Conservation (phyloP, 2,888 invertebrate genomes). For the Lumbricus terrestris region DNA sequence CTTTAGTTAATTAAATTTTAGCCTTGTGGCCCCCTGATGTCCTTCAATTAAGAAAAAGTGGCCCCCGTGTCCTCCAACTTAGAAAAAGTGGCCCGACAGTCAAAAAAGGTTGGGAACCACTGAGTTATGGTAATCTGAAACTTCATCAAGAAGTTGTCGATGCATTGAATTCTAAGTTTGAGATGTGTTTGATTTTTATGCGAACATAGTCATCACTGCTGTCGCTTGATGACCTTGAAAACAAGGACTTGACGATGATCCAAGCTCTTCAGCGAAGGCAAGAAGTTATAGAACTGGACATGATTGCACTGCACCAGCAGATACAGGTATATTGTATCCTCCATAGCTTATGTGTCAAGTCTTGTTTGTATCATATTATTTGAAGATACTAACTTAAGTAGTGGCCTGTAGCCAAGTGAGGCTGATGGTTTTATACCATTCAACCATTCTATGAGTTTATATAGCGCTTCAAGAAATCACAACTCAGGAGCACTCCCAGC, state of each 20-base stretch:
- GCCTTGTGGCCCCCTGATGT: no score
- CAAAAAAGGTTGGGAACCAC: no score
- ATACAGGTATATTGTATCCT: conserved; percentile 64
- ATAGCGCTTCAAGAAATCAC: no score
- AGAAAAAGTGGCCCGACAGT: no score
- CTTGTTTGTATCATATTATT: not conserved
- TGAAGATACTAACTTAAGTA: not conserved
- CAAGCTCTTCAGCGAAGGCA: conserved; percentile 82
- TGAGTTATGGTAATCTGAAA: no score
- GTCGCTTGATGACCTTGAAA: conserved; percentile 79
- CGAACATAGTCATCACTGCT: conserved; percentile 71
- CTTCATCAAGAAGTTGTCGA: not conserved
- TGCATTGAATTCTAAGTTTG: not conserved
- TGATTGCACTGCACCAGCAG: conserved; percentile 61
- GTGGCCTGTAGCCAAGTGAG: no score
- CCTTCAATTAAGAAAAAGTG: no score
- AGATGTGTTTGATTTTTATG: not conserved
- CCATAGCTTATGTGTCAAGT: not conserved
- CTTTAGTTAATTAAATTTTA: no score
- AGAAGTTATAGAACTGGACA: conserved; percentile 85
- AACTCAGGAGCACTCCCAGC: no score
- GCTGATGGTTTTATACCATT: no score
- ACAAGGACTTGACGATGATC: conserved; percentile 79
- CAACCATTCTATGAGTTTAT: no score
- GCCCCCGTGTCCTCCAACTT: no score